Percentiles rank a stretch among this genome's conserved stretches.
phyloP scores from a whole-genome alignment of 2,888 invertebrate genomes.

The Apamea crenata region DNA sequence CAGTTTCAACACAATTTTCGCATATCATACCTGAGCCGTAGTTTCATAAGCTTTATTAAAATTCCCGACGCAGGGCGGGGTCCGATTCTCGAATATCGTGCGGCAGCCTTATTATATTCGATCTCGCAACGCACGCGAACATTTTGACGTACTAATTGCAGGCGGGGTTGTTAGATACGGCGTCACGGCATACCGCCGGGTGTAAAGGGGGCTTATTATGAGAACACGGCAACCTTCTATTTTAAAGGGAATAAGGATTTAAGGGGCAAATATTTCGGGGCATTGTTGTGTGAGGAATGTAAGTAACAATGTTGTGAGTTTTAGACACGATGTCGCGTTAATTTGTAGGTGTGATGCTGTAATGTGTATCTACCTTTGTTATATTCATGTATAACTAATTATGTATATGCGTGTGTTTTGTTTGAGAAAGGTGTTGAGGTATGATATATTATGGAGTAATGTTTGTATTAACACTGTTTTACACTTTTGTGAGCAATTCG shows the following conservation, averaged over 20 bases:
- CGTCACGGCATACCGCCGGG: constrained; percentile 73
- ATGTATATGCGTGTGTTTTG: constrained; percentile 39
- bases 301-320: constrained; percentile 67
- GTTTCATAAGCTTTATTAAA: constrained; percentile 76
- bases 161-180: constrained; percentile 74
- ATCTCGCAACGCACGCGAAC: constrained; percentile 83
- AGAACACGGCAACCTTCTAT: constrained; percentile 59
- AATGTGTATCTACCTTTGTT: constrained; percentile 40
- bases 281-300: constrained; percentile 72
- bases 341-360: constrained; percentile 61
- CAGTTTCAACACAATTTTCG: constrained; percentile 67
- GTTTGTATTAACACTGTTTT: constrained; percentile 53
- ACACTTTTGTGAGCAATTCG: constrained; percentile 42
- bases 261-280: constrained; percentile 69
- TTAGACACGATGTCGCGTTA: constrained; percentile 61
- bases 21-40: constrained; percentile 62
- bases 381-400: constrained; percentile 43
- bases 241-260: constrained; percentile 69
- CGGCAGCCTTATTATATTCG: constrained; percentile 81
- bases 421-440: constrained; percentile 33
- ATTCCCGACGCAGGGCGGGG: constrained; percentile 73
- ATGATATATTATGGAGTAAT: constrained; percentile 42
- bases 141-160: constrained; percentile 82
- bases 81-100: constrained; percentile 79
- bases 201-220: constrained; percentile 70